Conservation (phyloP, 1,140 invertebrate genomes). For the Panagrolaimus sp. region DNA sequence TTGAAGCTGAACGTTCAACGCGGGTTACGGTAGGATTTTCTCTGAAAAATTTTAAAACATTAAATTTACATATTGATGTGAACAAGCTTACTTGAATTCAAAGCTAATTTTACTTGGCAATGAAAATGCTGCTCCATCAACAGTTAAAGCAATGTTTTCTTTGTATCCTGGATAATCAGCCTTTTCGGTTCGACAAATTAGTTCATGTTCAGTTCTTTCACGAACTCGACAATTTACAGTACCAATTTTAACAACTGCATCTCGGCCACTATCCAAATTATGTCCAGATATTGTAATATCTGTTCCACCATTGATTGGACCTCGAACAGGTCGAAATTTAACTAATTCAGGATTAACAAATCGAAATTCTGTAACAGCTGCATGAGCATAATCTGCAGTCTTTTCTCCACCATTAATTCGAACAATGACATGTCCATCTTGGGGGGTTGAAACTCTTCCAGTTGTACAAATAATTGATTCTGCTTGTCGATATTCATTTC, state of each 20-base stretch:
- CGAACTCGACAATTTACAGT: constrained; percentile 78
- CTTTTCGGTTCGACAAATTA: constrained; percentile 44
- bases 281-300: constrained; percentile 80
- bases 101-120: constrained; percentile 33
- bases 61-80: neutral
- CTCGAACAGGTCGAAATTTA: constrained; percentile 72
- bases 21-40: constrained; percentile 44
- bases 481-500: constrained; percentile 59
- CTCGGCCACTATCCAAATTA: constrained; percentile 86
- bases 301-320: constrained; percentile 87
- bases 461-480: constrained; percentile 53
- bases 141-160: constrained; percentile 41
- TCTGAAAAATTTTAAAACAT: constrained; percentile 39
- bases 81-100: neutral
- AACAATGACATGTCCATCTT: constrained; percentile 12
- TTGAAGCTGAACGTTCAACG: constrained; percentile 33
- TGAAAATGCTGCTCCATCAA: constrained; percentile 51
- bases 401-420: constrained; percentile 32
- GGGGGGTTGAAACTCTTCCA: constrained; percentile 65
- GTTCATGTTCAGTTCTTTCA: constrained; percentile 32
- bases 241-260: constrained; percentile 78
- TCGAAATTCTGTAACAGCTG: constrained; percentile 49
- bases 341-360: constrained; percentile 53
- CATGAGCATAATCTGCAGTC: constrained; percentile 41
- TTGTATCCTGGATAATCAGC: constrained; percentile 25